phyloP scores from a whole-genome alignment of 1,140 invertebrate species.

The Ceratosolen fusciceps region DNA sequence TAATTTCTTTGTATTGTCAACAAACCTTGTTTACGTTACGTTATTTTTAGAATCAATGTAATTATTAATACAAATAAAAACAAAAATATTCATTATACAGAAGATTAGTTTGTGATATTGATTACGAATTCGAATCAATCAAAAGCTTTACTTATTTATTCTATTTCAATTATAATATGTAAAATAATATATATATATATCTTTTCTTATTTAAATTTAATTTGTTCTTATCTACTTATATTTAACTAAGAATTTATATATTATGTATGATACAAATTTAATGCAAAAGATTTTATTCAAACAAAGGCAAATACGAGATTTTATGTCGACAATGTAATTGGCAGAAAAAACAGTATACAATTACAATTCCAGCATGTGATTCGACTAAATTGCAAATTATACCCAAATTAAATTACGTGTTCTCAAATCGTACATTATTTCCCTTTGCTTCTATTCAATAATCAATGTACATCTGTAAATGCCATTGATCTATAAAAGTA shows the following conservation, averaged over 20 bases:
- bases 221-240: no score
- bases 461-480: not conserved
- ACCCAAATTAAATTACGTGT: constrained; percentile 14
- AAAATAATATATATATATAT: no score
- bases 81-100: not conserved
- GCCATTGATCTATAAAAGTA: not conserved
- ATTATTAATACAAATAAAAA: not conserved
- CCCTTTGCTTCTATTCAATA: not conserved
- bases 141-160: no score
- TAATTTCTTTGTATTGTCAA: not conserved
- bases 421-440: not conserved
- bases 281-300: not conserved
- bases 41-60: not conserved
- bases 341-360: constrained; percentile 18
- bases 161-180: no score
- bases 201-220: no score
- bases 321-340: not conserved
- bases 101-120: no score
- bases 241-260: not conserved
- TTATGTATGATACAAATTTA: not conserved
- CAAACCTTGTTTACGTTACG: constrained; percentile 1
- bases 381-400: constrained; percentile 22
- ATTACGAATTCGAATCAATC: no score
- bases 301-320: not conserved
- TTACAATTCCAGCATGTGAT: constrained; percentile 17